Base-by-base conservation (phyloP, 1,140 invertebrate species). In the Brachionus plicatilis region DNA sequence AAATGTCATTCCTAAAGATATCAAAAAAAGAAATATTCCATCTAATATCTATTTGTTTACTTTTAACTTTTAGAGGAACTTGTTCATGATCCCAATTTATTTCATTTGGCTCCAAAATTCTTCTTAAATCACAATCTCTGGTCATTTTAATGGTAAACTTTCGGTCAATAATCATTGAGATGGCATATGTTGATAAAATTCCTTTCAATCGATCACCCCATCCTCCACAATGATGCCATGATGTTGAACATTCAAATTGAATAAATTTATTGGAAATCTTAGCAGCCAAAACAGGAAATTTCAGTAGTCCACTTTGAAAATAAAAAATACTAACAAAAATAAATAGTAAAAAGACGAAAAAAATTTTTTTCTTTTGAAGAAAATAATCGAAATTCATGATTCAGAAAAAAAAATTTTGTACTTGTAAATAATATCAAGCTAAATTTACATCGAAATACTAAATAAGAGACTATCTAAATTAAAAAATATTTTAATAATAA, bases 121-220 rank as follows among this genome's bases (percentile, higher is more conserved):
- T 80, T n/a, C 41, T 80, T n/a, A 56, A 43, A 37, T 80, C 76
- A 65, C 76, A 80, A 65, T 56, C 37, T 41, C 41, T 80, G n/a
- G 45, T 29, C 50, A 80, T 80, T 56, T 56, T 80, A 6, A 80
- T 80, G 20, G 29, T 53, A 56, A 80, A 79, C 17, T 79, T 29
- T 33, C 76, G 76, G 8, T 80, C 41, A 20, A 50, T 80, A 9
- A 56, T 9, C 27, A 80, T 37, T 37, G 76, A 80, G 14, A 56
- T 12, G 3, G 76, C 47, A 41, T 56, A 80, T 6, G 76, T 53
- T 27, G 76, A 80, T 14, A 80, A 50, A 9, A 80, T 80, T 33
- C 76, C 76, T 43, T 65, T 80, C 3, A 80, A 24, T 9, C 76
- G 12, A 11, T 80, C 76, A 24, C 17, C 76, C 47, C 47, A 80